Evolutionary conservation across 2,113 vertebrate genomes (phyloP), one percentile per base, ranked within the genome.

Genomic region (Poeciliopsis turrubarensis): DNA sequence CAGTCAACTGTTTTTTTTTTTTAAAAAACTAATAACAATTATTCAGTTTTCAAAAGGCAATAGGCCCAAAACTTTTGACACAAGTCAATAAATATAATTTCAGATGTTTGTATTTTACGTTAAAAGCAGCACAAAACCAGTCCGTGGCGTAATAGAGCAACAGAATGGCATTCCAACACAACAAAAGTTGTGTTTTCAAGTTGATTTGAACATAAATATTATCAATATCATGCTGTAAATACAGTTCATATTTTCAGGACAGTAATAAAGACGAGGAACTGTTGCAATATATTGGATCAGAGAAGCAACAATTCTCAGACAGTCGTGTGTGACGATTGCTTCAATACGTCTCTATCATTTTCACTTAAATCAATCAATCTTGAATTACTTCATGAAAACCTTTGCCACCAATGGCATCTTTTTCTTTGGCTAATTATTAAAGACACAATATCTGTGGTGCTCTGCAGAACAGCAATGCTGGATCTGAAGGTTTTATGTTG

Each of bases 401-500:
- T 54, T 25, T n/a, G 51, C 51, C 14, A 41, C 14, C 3, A 41
- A 14, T 2, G 22, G 1, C 22, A 22, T 54, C 7, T 39, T 32
- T 68, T 57, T 27, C 9, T 2, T 19, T 62, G 15, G 64, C 31
- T 68, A 0, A 10, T 47, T 57, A 57, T n/a, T 10, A 2, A 57
- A 57, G n/a, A 11, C 1, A 22, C 17, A n/a, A n/a, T 57, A 25
- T 25, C 25, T 25, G 25, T 9, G 51, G n/a, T n/a, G 51, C 8
- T 54, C 51, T 54, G 19, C 2, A 2, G 51, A 25, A 57, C 5
- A 57, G 25, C 51, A n/a, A 10, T 57, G 51, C 51, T 25, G 22
- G 51, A 57, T 57, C 51, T 11, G 8, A 25, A 17, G 29, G 71
- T 13, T 86, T 83, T 70, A 63, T 77, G 51, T 84, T 65, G 31